Conservation (phyloP, 2,888 invertebrate species). For the Trypoxylon attenuatum region DNA sequence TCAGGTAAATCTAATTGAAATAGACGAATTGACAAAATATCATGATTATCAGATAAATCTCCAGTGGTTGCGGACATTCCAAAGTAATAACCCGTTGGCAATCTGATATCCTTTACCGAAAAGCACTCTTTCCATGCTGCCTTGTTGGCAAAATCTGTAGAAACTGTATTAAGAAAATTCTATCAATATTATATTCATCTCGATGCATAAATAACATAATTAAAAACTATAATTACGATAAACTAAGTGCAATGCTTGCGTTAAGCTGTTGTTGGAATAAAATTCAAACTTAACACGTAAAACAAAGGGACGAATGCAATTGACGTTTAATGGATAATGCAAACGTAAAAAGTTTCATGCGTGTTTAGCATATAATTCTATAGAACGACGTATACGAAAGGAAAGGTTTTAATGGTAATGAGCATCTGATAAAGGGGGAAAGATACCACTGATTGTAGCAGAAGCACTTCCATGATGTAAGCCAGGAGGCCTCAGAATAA, state of each 20-base stretch:
- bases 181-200: not conserved
- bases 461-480: slow-evolving; percentile 36
- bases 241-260: slow-evolving; percentile 13
- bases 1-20: slow-evolving; percentile 91
- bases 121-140: slow-evolving; percentile 97
- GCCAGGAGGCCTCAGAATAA: slow-evolving; percentile 40
- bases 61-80: slow-evolving; percentile 98
- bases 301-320: slow-evolving; percentile 2
- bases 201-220: too few relatives aligned
- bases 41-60: slow-evolving; percentile 97
- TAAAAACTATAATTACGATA: not conserved
- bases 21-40: slow-evolving; percentile 92
- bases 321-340: not conserved
- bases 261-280: not conserved
- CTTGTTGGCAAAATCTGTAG: slow-evolving; percentile 93
- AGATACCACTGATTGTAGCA: slow-evolving; percentile 24
- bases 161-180: slow-evolving; percentile 78
- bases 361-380: not conserved
- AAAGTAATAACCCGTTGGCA: slow-evolving; percentile 97
- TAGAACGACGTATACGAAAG: slow-evolving; percentile 1
- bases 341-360: not conserved
- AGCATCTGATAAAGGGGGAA: slow-evolving; percentile 15
- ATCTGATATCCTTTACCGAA: slow-evolving; percentile 88
- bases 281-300: not conserved
- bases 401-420: not conserved